Evolutionary conservation across 1,140 invertebrate genomes (phyloP).

Genomic region (Samia ricini): DNA sequence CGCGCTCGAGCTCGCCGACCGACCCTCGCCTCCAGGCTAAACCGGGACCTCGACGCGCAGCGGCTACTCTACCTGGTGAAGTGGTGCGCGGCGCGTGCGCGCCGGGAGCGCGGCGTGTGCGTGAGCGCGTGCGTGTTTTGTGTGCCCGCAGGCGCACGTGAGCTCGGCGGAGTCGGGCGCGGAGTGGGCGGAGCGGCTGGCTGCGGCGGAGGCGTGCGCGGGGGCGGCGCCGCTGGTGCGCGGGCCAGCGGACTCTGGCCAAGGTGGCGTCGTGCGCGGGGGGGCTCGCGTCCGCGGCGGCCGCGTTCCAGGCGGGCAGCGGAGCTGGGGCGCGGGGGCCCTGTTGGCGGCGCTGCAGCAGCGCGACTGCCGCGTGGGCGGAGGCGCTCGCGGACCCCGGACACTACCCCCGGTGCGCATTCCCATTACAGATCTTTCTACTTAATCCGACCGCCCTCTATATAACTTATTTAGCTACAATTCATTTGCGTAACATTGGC

Average conservation of each 20-base stretch:
- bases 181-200: conserved; percentile 87
- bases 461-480: neutral
- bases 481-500: too few species aligned
- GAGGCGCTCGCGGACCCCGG: conserved; percentile 32
- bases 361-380: conserved; percentile 36
- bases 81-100: conserved; percentile 18
- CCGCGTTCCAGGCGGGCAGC: conserved; percentile 40
- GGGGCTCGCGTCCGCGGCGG: conserved; percentile 43
- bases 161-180: conserved; percentile 96
- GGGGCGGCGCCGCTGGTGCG: conserved; percentile 33
- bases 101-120: conserved; percentile 80
- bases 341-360: conserved; percentile 38
- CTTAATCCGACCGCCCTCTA: neutral
- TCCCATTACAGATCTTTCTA: too few species aligned
- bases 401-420: conserved; percentile 17
- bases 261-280: conserved; percentile 49
- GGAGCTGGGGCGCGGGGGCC: conserved; percentile 32
- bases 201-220: conserved; percentile 42
- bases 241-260: conserved; percentile 18
- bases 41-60: conserved; percentile 89
- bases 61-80: conserved; percentile 85
- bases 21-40: conserved; percentile 77
- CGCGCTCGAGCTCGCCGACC: conserved; percentile 88
- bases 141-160: conserved; percentile 84
- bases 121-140: conserved; percentile 95